phyloP scores from a whole-genome alignment of 2,888 invertebrate species.

The Oscheius myriophilus region DNA sequence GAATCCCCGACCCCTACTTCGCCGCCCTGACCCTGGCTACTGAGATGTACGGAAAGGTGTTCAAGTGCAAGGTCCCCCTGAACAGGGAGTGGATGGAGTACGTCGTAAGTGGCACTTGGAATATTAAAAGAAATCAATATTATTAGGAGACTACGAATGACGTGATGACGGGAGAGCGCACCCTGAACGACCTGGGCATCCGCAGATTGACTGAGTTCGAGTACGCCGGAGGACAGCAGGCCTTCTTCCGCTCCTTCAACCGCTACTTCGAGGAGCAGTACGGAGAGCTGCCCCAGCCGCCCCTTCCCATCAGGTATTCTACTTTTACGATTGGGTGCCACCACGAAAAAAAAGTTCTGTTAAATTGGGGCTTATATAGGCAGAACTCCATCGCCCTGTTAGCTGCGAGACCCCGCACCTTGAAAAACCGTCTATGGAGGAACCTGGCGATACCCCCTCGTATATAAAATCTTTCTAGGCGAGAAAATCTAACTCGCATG shows the following conservation, averaged over 20 bases:
- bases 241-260: constrained; percentile 60
- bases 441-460: too few species aligned
- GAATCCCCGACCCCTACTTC: constrained; percentile 61
- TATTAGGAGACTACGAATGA: constrained; percentile 72
- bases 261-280: constrained; percentile 64
- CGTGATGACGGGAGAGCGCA: constrained; percentile 69
- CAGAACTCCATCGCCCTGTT: too few species aligned
- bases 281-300: constrained; percentile 60
- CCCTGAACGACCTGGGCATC: constrained; percentile 73
- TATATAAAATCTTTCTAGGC: too few species aligned
- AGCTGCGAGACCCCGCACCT: too few species aligned
- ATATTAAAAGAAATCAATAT: neutral
- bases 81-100: constrained; percentile 69
- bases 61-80: constrained; percentile 61
- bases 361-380: too few species aligned
- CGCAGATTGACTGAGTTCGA: constrained; percentile 71
- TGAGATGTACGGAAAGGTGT: constrained; percentile 59
- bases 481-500: too few species aligned
- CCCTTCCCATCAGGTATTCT: constrained; percentile 59
- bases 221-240: constrained; percentile 61
- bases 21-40: constrained; percentile 52
- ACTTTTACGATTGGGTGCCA: neutral
- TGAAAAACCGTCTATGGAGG: too few species aligned
- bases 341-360: neutral
- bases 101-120: constrained; percentile 53